phyloP scores from a whole-genome alignment of 2,113 vertebrate genomes.

The Aepyceros melampus region DNA sequence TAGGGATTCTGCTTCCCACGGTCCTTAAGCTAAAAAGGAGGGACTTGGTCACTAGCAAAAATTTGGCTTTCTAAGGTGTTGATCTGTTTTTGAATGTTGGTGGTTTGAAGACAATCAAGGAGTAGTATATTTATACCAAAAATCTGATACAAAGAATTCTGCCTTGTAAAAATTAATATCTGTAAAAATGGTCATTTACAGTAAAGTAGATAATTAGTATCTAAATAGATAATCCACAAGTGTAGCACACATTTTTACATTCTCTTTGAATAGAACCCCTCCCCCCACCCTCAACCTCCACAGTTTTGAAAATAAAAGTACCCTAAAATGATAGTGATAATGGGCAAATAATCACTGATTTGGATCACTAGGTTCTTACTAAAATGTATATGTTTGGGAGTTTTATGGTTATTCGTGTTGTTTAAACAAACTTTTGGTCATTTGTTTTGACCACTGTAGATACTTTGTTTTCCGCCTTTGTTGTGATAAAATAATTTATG shows the following conservation, averaged over 20 bases:
- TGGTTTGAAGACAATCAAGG: constrained; percentile 38
- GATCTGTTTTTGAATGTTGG: neutral
- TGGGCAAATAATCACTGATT: neutral
- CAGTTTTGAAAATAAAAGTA: neutral
- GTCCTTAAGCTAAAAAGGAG: neutral
- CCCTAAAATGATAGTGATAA: neutral
- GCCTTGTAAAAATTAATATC: neutral
- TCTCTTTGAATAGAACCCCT: neutral
- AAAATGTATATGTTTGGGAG: neutral
- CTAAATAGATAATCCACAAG: neutral
- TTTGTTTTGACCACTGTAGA: constrained; percentile 32
- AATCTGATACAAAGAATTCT: neutral
- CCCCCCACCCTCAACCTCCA: neutral
- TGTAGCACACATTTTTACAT: neutral
- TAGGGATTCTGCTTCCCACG: neutral
- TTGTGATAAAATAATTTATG: constrained; percentile 48
- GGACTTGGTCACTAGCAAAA: neutral
- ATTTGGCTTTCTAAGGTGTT: neutral
- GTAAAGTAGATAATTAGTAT: neutral
- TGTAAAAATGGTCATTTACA: neutral
- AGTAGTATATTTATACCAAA: constrained; percentile 20
- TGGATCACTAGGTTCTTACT: neutral
- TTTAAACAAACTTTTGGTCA: neutral
- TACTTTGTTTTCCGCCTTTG: constrained; percentile 69
- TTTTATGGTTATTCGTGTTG: neutral